These are phyloP conservation scores for Semotilus atromaculatus DNA, from an alignment of 2,797 vertebrate species.

Conservation along the genomic window DNA sequence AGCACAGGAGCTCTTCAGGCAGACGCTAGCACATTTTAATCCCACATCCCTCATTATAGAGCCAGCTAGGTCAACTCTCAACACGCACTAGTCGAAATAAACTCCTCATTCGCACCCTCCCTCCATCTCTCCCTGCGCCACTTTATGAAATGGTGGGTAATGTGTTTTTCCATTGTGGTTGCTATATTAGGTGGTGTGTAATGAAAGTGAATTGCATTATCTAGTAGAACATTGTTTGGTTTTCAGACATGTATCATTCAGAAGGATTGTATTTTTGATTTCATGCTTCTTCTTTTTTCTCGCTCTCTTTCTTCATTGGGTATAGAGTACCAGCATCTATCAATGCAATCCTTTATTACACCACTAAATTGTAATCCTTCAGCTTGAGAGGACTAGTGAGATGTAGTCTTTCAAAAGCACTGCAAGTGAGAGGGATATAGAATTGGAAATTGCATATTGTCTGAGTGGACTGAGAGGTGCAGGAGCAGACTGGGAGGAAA, in stretches of 20 bases:
- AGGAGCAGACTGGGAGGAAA: neutral
- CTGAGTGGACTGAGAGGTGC: neutral
- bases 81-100: constrained; percentile 75
- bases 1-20: constrained; percentile 80
- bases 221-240: constrained; percentile 30
- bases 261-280: constrained; percentile 34
- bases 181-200: constrained; percentile 28
- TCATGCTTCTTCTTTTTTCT: neutral
- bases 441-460: constrained; percentile 51
- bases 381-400: constrained; percentile 17
- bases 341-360: constrained; percentile 39
- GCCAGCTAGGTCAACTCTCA: constrained; percentile 80
- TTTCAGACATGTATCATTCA: constrained; percentile 35
- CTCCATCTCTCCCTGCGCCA: constrained; percentile 2
- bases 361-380: constrained; percentile 37
- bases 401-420: constrained; percentile 35
- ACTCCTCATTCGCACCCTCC: constrained; percentile 56
- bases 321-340: constrained; percentile 26
- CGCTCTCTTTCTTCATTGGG: constrained; percentile 9
- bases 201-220: constrained; percentile 29
- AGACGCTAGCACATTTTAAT: constrained; percentile 81
- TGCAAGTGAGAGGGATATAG: constrained; percentile 27
- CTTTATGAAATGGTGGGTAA: constrained; percentile 27
- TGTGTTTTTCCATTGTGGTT: constrained; percentile 37
- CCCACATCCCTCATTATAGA: constrained; percentile 76